Percentiles rank a stretch among this genome's conserved stretches.
These are phyloP conservation scores for Listronotus bonariensis DNA, from an alignment of 1,140 invertebrate genomes.

Conservation along the genomic window DNA sequence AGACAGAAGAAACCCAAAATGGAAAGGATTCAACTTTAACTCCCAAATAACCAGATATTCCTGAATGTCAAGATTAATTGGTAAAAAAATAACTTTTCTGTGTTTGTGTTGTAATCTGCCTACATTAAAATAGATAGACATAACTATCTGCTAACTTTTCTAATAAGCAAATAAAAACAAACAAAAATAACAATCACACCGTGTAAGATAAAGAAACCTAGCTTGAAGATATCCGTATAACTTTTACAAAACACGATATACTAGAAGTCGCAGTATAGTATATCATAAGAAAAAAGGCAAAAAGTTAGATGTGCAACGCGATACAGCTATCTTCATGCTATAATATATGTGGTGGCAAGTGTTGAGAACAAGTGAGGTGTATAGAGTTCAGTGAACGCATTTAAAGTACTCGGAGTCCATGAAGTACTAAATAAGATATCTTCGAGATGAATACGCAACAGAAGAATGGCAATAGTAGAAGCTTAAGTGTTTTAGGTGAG, in stretches of 20 bases:
- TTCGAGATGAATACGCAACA: slow-evolving; percentile 37
- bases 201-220: too few relatives aligned
- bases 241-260: background rate
- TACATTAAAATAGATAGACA: too few relatives aligned
- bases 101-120: too few relatives aligned
- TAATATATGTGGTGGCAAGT: slow-evolving; percentile 9
- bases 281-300: slow-evolving; percentile 1
- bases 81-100: too few relatives aligned
- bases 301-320: background rate
- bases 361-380: slow-evolving; percentile 10
- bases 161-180: too few relatives aligned
- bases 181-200: too few relatives aligned
- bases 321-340: background rate
- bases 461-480: slow-evolving; percentile 36
- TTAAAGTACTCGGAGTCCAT: slow-evolving; percentile 3
- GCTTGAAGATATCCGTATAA: background rate
- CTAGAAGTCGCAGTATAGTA: background rate
- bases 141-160: too few relatives aligned
- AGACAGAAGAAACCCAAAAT: too few relatives aligned
- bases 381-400: slow-evolving; percentile 9
- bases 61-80: too few relatives aligned
- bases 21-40: too few relatives aligned
- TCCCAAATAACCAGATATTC: too few relatives aligned
- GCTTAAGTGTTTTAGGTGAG: slow-evolving; percentile 41
- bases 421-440: slow-evolving; percentile 28